These are phyloP conservation scores for Chymomyza caudatula DNA, from an alignment of 2,888 invertebrate genomes.

Conservation along the genomic window DNA sequence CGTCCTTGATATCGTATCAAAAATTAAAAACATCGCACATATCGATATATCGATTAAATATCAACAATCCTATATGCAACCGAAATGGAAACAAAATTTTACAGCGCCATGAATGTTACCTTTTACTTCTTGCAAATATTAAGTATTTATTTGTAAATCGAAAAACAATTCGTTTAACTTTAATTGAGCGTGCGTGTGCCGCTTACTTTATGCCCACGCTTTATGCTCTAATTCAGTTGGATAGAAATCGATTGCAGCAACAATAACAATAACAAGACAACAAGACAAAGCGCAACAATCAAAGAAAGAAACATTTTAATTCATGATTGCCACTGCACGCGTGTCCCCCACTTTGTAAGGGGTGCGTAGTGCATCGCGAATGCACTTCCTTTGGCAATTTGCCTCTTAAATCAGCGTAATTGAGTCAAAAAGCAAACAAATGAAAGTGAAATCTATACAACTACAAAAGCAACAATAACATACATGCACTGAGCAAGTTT, in stretches of 20 bases:
- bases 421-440: constrained; percentile 6
- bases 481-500: constrained; percentile 21
- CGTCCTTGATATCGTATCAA: no score
- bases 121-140: background rate
- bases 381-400: constrained; percentile 14
- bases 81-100: no score
- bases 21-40: no score
- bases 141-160: background rate
- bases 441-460: constrained; percentile 8
- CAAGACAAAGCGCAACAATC: constrained; percentile 30
- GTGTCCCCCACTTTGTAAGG: no score
- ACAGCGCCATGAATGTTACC: background rate
- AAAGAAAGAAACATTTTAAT: constrained; percentile 45
- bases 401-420: constrained; percentile 8
- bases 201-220: constrained; percentile 56
- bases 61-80: no score
- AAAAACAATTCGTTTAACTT: constrained; percentile 40
- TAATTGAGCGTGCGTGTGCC: constrained; percentile 45
- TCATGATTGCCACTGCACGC: no score
- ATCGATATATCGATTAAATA: no score
- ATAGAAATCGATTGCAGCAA: constrained; percentile 67
- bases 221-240: constrained; percentile 68
- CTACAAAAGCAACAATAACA: background rate
- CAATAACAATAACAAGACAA: constrained; percentile 21
- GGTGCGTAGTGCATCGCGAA: background rate